Conservation (phyloP, 2,797 vertebrate genomes). For the Martes flavigula region DNA sequence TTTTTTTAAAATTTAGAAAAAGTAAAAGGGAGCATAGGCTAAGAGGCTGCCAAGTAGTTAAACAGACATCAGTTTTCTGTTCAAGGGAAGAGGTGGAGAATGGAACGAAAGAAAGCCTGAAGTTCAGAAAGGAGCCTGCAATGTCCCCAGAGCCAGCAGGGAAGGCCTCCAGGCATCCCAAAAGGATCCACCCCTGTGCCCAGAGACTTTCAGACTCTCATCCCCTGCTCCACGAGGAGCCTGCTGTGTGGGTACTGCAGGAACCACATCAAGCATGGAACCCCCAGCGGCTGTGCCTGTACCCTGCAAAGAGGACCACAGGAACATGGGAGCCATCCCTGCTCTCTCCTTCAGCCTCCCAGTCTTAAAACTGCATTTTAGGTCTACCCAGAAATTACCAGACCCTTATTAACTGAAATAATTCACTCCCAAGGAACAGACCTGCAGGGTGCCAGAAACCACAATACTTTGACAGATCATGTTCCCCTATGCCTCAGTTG, state of each 20-base stretch:
- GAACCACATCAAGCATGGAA: rapidly evolving
- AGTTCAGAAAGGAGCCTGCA: no score
- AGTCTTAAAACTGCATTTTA: neutral
- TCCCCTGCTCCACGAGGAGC: rapidly evolving
- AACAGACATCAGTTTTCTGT: neutral
- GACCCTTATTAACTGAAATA: neutral
- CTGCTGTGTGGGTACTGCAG: rapidly evolving
- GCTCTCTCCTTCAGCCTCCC: neutral
- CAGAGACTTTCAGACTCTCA: neutral
- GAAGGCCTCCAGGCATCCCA: neutral
- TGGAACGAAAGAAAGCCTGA: neutral
- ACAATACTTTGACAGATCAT: neutral
- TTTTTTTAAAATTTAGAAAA: no score
- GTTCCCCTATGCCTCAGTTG: neutral
- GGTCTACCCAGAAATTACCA: neutral
- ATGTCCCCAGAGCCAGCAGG: neutral
- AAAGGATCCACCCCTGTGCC: neutral
- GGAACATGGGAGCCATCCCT: neutral
- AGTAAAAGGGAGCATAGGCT: neutral
- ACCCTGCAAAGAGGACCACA: no score
- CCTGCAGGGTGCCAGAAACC: neutral
- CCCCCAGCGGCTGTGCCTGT: neutral
- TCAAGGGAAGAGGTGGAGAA: neutral
- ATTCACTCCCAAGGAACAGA: neutral
- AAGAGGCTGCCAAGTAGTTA: neutral